Conservation (phyloP, 2,888 invertebrate genomes). For the Drosophila multiciliata region DNA sequence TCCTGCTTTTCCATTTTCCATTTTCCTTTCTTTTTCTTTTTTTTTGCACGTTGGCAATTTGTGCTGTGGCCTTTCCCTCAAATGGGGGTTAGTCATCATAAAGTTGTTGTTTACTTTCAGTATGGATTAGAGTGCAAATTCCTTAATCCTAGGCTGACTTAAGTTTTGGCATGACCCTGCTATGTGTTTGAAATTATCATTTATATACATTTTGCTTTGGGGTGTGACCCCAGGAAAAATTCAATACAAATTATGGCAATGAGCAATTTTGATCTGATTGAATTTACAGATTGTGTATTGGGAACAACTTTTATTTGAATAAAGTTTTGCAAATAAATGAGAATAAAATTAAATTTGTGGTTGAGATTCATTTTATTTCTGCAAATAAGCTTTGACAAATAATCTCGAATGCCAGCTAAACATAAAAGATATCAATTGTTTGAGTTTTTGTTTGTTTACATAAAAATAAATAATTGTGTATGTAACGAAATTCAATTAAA, state of each 20-base stretch:
- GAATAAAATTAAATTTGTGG: slow-evolving; percentile 3
- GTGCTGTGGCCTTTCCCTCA: slow-evolving; percentile 20
- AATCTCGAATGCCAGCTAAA: not conserved
- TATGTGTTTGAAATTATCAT: not conserved
- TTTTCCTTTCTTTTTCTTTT: not conserved
- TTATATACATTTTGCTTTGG: not conserved
- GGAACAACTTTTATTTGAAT: not conserved
- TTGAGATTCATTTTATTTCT: not conserved
- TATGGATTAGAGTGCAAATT: slow-evolving; percentile 69
- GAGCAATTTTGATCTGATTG: slow-evolving; percentile 14
- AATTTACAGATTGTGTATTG: slow-evolving; percentile 2
- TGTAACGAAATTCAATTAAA: slow-evolving; percentile 1
- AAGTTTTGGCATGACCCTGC: slow-evolving; percentile 36
- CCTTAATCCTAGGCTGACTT: slow-evolving; percentile 63
- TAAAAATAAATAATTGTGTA: not conserved
- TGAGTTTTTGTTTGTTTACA: not conserved
- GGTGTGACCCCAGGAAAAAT: slow-evolving; percentile 6
- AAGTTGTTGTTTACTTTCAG: slow-evolving; percentile 42
- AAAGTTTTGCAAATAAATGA: slow-evolving; percentile 7
- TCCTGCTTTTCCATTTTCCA: slow-evolving; percentile 5
- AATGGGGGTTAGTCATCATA: slow-evolving; percentile 68
- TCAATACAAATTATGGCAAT: slow-evolving; percentile 21
- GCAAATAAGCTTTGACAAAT: slow-evolving; percentile 1
- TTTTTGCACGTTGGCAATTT: slow-evolving; percentile 42
- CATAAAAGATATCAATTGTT: not conserved